Evolutionary conservation across 2,797 vertebrate genomes (phyloP), one percentile per base, ranked within the genome.

Genomic region (Spinus olivaceus): DNA sequence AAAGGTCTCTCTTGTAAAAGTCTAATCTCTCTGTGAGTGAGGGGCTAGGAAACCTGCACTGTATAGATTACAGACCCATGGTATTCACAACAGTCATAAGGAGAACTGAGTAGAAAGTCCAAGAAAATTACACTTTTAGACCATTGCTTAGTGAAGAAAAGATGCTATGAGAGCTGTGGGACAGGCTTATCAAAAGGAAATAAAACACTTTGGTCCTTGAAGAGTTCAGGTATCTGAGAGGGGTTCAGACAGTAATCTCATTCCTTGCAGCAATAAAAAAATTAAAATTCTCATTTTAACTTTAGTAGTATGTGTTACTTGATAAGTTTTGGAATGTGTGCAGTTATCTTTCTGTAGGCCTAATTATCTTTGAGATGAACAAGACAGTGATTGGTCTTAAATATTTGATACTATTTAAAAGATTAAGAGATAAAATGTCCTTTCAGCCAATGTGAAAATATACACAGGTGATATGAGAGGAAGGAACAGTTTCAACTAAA

Each of bases 161-260:
- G 90, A 76, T 81, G 80, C 70, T 74, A 46, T 71, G 86, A 76
- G 82, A 94, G 88, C 73, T 88, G 30, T 53, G 87, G 89, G 87
- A 94, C 53, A 91, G 86, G 80, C 77, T 95, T 95, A 95, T 90
- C 67, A 74, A 89, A 84, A 92, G 94, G 82, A 94, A 93, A 92
- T 94, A 97, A 94, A 95, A 87, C 84, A 91, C 84, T 91, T 71
- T 27, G 16, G 71, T 79, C 50, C 79, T 80, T 83, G 67, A 96
- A 93, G 86, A 37, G 12, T 93, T 91, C 65, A 81, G 61, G 49
- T 64, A 74, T 73, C 67, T 54, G 23, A 80, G 33, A 73, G 25
- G 39, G 32, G 8, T 77, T 89, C n/a, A 64, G 46, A 22, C 14
- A 49, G 23, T 44, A 65, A 78, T 79, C 63, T 94, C 50, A 76